A percentile compares a stretch with the other conserved stretches of the same genome.
Conservation (phyloP, 2,113 vertebrate species). For the Corythaeola cristata region DNA sequence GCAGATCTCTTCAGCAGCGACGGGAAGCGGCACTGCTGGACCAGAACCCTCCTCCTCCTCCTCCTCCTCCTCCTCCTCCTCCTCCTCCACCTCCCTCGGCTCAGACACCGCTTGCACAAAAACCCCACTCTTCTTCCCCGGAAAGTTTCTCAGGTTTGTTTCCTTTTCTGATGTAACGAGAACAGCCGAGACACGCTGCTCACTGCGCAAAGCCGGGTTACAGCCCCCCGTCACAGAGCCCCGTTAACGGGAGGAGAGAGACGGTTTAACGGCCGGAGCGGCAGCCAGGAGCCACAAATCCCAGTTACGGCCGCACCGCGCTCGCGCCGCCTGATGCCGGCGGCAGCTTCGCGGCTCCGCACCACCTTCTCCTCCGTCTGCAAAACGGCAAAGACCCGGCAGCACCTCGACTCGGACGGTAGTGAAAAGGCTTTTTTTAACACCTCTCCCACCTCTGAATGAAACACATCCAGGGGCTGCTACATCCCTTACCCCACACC, state of each 20-base stretch:
- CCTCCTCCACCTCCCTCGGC: not conserved
- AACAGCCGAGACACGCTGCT: not conserved
- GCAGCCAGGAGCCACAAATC: not conserved
- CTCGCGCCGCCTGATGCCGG: not conserved
- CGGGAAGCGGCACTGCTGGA: not conserved
- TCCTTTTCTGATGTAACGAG: not conserved
- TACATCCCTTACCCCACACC: not conserved
- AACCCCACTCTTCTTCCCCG: not conserved
- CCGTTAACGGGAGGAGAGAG: not conserved
- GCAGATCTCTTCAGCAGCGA: not conserved
- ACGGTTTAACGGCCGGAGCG: not conserved
- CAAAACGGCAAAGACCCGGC: rapidly evolving
- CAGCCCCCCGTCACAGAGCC: not conserved
- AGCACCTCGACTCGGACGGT: rapidly evolving
- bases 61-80: not conserved
- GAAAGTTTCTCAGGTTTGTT: not conserved
- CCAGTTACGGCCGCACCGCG: not conserved
- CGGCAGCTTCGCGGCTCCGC: rapidly evolving
- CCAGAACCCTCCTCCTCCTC: not conserved
- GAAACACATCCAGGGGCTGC: not conserved
- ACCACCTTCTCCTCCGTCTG: not conserved
- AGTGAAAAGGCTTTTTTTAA: not conserved
- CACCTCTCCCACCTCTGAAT: not conserved
- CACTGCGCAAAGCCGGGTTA: not conserved
- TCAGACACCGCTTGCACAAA: not conserved